Evolutionary conservation across 37 sponge, comb jelly and placozoan genomes (phyloP).

Genomic region (Ianthella basta): DNA sequence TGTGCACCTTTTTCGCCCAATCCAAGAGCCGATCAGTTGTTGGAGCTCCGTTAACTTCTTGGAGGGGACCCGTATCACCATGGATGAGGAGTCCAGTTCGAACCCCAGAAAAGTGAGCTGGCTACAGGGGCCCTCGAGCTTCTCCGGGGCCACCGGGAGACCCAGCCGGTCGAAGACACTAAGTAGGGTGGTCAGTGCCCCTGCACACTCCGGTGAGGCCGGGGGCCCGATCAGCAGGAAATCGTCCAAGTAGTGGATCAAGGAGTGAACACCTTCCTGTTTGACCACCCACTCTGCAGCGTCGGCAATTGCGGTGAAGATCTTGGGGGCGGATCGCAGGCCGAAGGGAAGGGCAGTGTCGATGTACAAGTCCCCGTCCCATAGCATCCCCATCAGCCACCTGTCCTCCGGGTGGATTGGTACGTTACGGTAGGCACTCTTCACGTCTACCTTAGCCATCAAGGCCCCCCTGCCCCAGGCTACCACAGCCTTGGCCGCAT

Average conservation of each 20-base stretch:
- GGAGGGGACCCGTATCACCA: not conserved
- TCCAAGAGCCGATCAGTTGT: not conserved
- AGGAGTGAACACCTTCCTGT: not conserved
- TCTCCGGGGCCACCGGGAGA: conserved; percentile 22
- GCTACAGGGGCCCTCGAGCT: conserved; percentile 19
- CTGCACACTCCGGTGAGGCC: conserved; percentile 19
- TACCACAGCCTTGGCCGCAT: conserved; percentile 10
- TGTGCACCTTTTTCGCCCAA: not conserved
- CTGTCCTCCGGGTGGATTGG: conserved; percentile 27
- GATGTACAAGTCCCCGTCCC: conserved; percentile 21
- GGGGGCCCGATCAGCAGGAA: conserved; percentile 19
- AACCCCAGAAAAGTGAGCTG: not conserved
- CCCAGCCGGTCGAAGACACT: conserved; percentile 30
- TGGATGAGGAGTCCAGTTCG: not conserved
- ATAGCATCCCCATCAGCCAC: conserved; percentile 19
- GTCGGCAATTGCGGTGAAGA: conserved; percentile 35
- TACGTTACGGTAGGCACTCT: conserved; percentile 10
- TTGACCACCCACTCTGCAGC: conserved; percentile 22
- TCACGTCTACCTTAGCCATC: conserved; percentile 21
- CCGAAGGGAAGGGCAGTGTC: conserved; percentile 26
- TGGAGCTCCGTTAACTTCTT: not conserved
- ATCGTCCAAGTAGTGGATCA: conserved; percentile 37
- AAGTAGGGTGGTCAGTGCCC: conserved; percentile 9
- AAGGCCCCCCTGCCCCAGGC: not conserved
- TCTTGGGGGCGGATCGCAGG: conserved; percentile 31